phyloP scores from a whole-genome alignment of 1,140 invertebrate genomes.

The Ceratina japonica region DNA sequence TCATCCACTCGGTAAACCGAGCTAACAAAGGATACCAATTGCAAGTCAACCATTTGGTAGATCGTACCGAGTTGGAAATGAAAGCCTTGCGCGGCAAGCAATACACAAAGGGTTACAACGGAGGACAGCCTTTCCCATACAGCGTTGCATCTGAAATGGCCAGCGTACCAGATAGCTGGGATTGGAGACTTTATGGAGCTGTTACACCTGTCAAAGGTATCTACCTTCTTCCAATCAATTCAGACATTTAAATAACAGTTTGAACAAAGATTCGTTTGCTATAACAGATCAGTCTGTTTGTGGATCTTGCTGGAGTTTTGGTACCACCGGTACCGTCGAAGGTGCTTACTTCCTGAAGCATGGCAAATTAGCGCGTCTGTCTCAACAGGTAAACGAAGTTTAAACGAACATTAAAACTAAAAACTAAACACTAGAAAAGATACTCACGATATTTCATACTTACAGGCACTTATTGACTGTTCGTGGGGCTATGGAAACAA shows the following conservation, averaged over 20 bases:
- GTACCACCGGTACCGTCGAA: constrained; percentile 95
- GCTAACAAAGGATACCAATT: constrained; percentile 87
- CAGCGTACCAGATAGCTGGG: constrained; percentile 85
- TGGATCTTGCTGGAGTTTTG: constrained; percentile 98
- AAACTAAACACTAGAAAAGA: not conserved
- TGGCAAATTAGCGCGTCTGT: constrained; percentile 88
- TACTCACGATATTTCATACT: constrained; percentile 28
- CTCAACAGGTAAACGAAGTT: constrained; percentile 84
- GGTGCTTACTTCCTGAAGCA: constrained; percentile 93
- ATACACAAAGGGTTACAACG: constrained; percentile 84
- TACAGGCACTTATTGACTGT: constrained; percentile 93
- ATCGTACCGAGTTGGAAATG: constrained; percentile 89
- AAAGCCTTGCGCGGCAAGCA: constrained; percentile 88
- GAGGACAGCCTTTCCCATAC: constrained; percentile 89
- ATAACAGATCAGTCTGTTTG: constrained; percentile 94
- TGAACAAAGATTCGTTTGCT: constrained; percentile 19
- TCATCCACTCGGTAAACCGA: constrained; percentile 92
- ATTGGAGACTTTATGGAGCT: constrained; percentile 95
- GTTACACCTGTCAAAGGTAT: constrained; percentile 95
- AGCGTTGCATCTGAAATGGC: constrained; percentile 75
- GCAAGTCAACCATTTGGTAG: constrained; percentile 93
- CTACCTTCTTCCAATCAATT: not conserved
- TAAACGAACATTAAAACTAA: constrained; percentile 1
- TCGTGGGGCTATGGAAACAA: constrained; percentile 98
- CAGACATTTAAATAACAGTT: not conserved